phyloP scores from a whole-genome alignment of 2,888 invertebrate species.

The Eilema depressum region DNA sequence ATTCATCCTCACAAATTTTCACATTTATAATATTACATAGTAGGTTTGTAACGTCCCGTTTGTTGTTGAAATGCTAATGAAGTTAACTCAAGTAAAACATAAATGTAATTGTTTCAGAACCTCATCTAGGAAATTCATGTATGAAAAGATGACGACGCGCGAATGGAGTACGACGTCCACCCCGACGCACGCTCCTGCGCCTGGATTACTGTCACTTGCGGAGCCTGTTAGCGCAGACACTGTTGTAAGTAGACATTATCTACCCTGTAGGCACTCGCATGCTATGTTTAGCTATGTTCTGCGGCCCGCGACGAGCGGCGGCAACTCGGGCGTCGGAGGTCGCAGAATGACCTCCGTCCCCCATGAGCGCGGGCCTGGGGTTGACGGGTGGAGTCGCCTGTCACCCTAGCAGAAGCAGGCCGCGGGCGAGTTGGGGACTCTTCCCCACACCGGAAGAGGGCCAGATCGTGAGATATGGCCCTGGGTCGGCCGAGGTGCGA shows the following conservation, averaged over 20 bases:
- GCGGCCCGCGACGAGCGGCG: too few species aligned
- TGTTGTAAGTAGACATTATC: slow-evolving; percentile 62
- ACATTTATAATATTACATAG: background rate
- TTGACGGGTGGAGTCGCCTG: too few species aligned
- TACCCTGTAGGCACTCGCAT: background rate
- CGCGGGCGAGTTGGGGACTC: too few species aligned
- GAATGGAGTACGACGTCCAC: slow-evolving; percentile 81
- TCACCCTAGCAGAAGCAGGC: too few species aligned
- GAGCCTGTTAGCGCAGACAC: slow-evolving; percentile 73
- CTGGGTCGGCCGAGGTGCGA: too few species aligned
- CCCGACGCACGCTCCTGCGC: slow-evolving; percentile 74
- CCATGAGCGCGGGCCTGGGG: too few species aligned
- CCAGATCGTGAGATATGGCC: too few species aligned
- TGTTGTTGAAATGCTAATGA: background rate
- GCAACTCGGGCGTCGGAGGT: too few species aligned
- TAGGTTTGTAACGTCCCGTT: background rate
- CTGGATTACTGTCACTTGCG: slow-evolving; percentile 81
- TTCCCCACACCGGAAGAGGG: too few species aligned
- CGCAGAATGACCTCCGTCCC: too few species aligned
- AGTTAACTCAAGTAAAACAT: background rate
- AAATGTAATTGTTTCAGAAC: slow-evolving; percentile 64
- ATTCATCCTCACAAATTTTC: background rate
- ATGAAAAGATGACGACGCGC: slow-evolving; percentile 84
- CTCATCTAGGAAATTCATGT: slow-evolving; percentile 86
- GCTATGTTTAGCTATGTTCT: too few species aligned